Conservation (phyloP, 2,888 invertebrate genomes). For the Hartigia nigra region DNA sequence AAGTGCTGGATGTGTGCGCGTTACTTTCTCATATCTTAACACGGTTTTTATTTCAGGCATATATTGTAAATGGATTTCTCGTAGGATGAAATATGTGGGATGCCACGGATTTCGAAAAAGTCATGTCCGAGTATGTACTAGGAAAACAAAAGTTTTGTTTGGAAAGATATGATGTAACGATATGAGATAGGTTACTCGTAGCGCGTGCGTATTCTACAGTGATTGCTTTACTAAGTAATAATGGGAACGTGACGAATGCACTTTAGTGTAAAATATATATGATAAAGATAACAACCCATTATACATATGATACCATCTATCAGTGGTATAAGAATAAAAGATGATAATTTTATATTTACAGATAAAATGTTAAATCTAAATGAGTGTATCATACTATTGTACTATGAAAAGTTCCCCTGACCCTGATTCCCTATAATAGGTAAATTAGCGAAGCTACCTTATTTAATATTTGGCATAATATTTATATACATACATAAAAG, state of each 20-base stretch:
- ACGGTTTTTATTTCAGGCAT: background rate
- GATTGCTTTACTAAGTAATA: conserved; percentile 29
- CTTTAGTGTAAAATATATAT: conserved; percentile 43
- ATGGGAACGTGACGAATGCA: conserved; percentile 35
- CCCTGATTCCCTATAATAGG: conserved; percentile 45
- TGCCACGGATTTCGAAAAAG: background rate
- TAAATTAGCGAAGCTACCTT: conserved; percentile 57
- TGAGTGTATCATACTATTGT: conserved; percentile 55
- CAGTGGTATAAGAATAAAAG: conserved; percentile 61
- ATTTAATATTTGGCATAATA: conserved; percentile 63
- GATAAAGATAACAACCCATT: conserved; percentile 12
- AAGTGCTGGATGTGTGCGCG: background rate
- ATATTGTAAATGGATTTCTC: background rate
- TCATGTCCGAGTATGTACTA: background rate
- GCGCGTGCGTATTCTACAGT: conserved; percentile 28
- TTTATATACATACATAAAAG: conserved; percentile 51
- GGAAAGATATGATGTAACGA: background rate
- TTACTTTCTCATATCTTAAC: background rate
- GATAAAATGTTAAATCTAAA: conserved; percentile 48
- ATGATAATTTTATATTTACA: conserved; percentile 65
- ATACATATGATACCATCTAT: conserved; percentile 48
- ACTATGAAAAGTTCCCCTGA: conserved; percentile 46
- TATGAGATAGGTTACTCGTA: conserved; percentile 23
- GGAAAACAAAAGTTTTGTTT: background rate
- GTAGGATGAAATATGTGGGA: background rate